Base-by-base conservation (phyloP, 1,140 invertebrate species). In the Drosophila bifasciata region DNA sequence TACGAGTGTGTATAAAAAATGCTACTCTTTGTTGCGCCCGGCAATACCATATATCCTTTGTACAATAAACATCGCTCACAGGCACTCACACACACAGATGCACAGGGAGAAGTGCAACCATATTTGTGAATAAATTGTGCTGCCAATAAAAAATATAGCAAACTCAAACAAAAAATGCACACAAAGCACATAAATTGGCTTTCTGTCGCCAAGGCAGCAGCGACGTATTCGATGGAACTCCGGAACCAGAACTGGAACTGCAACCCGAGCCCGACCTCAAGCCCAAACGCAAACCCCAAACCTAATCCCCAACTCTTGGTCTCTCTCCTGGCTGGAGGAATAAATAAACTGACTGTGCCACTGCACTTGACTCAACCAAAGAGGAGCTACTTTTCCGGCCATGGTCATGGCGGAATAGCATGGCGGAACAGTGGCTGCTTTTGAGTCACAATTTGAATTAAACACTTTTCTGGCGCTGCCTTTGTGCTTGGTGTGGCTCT, bases 131-230 rank as follows among this genome's bases (percentile, higher is more conserved):
- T 76, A 78, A 81, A 78, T 76, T 83, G 55, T 67, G 44, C 51
- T 76, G 77, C 44, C 77, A 86, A 86, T 88, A 83, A 79, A 88
- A 71, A 74, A 74, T 62, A 68, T 61, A 51, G 58, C 45, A 69
- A 62, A 49, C 61, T 60, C 55, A 64, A 60, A 79, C 32, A 60
- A 67, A 75, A 68, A 80, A 60, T 72, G 72, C 68, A 80, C 53
- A 44, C 57, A 77, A 75, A 81, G 74, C 55, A 46, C 61, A 86
- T 72, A 81, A 86, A 83, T 78, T 88, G 64, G 51, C 58, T 81
- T 78, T 64, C 61, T 88, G 74, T 88, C 51, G 70, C 66, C 78
- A 57, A 59, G 83, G 70, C 70, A 75, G 70, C 70, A 75, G 79
- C 61, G 50, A 44, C 49, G 32, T 44, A 53, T 44, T 55, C 46